Evolutionary conservation across 2,113 vertebrate species (phyloP).

Genomic region (Macaca fascicularis): DNA sequence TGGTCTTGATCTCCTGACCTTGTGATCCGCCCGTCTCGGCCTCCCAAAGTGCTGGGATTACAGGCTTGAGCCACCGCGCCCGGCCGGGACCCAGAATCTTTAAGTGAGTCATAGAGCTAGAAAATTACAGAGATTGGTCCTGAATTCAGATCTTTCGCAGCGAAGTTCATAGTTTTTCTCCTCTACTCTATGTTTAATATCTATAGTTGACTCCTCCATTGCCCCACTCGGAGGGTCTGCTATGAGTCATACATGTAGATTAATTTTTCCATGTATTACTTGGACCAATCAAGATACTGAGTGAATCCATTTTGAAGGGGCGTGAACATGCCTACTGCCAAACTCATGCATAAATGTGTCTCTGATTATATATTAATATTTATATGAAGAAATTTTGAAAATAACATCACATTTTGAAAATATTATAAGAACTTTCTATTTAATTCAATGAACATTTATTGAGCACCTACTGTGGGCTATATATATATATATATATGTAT

Average conservation of each 20-base stretch:
- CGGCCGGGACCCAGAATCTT: neutral
- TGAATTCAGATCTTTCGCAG: neutral
- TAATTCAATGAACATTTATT: neutral
- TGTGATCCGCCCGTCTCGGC: no score
- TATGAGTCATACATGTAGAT: neutral
- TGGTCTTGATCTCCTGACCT: no score
- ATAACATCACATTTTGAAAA: neutral
- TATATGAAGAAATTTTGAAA: constrained; percentile 1
- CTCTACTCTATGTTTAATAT: neutral
- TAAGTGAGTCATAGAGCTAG: neutral
- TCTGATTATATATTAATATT: neutral
- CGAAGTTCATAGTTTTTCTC: neutral
- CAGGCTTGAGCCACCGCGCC: no score
- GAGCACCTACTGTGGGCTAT: neutral
- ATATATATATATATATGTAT: no score
- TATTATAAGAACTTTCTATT: neutral
- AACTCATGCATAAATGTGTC: neutral
- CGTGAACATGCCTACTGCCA: neutral
- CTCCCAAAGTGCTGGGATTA: no score
- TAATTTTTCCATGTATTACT: neutral
- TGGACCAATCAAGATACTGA: neutral
- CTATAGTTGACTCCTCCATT: neutral
- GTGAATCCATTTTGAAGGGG: neutral
- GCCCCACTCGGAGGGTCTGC: neutral
- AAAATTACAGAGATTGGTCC: neutral